These are phyloP conservation scores for Phyllopteryx taeniolatus DNA, from an alignment of 2,113 vertebrate species.

Conservation along the genomic window DNA sequence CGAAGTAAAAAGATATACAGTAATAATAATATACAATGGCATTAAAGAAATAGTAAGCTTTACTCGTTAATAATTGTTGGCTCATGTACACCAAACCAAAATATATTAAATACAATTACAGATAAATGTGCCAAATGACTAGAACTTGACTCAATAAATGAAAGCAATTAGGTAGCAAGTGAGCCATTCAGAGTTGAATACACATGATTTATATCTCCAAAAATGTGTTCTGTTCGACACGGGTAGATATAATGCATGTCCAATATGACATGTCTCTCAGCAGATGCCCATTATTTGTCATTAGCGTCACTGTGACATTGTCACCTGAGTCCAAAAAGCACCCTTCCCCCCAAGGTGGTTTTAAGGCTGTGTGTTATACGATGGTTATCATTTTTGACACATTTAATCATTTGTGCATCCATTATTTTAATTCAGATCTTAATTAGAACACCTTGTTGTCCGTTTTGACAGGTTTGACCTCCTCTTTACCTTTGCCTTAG, in stretches of 20 bases:
- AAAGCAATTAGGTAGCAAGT: neutral
- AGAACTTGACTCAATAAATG: neutral
- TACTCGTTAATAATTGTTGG: no score
- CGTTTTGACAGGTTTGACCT: conserved; percentile 8
- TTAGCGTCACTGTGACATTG: conserved; percentile 12
- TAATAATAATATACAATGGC: no score
- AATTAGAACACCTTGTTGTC: neutral
- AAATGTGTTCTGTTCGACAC: neutral
- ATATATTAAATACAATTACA: no score
- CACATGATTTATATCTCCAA: neutral
- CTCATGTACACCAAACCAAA: no score
- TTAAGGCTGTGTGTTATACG: neutral
- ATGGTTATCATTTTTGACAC: neutral
- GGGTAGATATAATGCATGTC: neutral
- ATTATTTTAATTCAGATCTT: conserved; percentile 17
- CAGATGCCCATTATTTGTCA: conserved; percentile 6
- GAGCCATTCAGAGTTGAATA: neutral
- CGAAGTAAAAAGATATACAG: no score
- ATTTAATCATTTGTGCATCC: conserved; percentile 9
- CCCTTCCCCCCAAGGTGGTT: neutral
- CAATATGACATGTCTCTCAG: neutral
- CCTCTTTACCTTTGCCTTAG: conserved; percentile 1
- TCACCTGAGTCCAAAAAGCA: neutral
- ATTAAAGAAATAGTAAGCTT: no score
- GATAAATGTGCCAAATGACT: neutral